Evolutionary conservation across 2,113 vertebrate genomes (phyloP).

Genomic region (Craseonycteris thonglongyai): DNA sequence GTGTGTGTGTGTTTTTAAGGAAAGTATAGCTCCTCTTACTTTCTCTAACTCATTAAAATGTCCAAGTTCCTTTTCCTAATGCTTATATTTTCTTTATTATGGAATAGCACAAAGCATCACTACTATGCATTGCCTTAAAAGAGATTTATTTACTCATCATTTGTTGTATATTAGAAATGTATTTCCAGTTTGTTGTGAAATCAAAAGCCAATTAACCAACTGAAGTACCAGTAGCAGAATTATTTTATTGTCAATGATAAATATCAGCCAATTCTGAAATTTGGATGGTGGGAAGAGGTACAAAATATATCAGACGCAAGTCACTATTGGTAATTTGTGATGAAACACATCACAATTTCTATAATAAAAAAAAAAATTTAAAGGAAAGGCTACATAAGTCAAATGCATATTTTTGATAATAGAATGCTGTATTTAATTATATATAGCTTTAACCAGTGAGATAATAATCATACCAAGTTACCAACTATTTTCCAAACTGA

Average conservation of each 20-base stretch:
- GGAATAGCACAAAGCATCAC: background rate
- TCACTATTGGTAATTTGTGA: background rate
- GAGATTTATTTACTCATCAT: background rate
- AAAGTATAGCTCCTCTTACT: background rate
- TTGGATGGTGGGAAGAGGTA: background rate
- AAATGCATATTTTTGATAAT: background rate
- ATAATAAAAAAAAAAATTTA: background rate
- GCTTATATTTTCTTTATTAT: background rate
- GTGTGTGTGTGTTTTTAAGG: background rate
- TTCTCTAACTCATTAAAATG: background rate
- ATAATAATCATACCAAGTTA: background rate
- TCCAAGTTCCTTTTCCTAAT: background rate
- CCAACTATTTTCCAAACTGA: background rate
- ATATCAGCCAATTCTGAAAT: background rate
- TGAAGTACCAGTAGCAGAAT: background rate
- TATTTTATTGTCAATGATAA: background rate
- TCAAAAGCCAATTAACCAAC: background rate
- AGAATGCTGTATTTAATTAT: background rate
- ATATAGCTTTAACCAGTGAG: background rate
- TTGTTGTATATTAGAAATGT: background rate
- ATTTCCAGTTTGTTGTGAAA: background rate
- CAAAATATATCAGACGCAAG: background rate
- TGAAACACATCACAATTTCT: background rate
- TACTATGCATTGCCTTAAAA: background rate
- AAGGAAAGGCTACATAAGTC: conserved; percentile 1